These are phyloP conservation scores for Caretta caretta DNA, from an alignment of 2,113 vertebrate genomes.

Conservation along the genomic window DNA sequence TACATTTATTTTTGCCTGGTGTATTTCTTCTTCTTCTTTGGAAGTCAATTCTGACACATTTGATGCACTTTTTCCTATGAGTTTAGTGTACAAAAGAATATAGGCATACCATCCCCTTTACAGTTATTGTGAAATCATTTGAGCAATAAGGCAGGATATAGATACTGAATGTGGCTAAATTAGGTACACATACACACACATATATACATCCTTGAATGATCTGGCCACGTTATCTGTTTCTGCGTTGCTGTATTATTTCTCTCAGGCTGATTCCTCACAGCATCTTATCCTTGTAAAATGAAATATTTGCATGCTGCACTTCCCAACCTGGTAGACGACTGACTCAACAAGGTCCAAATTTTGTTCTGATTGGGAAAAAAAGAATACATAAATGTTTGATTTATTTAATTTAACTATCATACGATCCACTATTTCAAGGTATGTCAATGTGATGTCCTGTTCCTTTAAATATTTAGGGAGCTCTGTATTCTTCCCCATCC, in stretches of 20 bases:
- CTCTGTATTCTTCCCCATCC: neutral
- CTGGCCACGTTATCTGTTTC: neutral
- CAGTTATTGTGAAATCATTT: neutral
- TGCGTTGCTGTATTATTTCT: neutral
- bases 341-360: neutral
- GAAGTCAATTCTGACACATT: neutral
- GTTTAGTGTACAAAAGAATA: neutral
- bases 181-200: neutral
- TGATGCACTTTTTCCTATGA: neutral
- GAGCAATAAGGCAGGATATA: neutral
- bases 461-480: neutral
- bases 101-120: neutral
- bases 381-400: neutral
- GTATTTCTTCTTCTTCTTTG: neutral
- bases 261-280: neutral
- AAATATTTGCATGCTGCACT: neutral
- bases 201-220: neutral
- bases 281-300: neutral
- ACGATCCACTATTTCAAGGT: neutral
- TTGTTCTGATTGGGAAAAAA: neutral
- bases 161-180: neutral
- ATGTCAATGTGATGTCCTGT: neutral
- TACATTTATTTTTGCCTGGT: neutral
- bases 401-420: neutral
- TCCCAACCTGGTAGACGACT: neutral